Evolutionary conservation across 2,888 invertebrate species (phyloP).

Genomic region (Nomada fabriciana): DNA sequence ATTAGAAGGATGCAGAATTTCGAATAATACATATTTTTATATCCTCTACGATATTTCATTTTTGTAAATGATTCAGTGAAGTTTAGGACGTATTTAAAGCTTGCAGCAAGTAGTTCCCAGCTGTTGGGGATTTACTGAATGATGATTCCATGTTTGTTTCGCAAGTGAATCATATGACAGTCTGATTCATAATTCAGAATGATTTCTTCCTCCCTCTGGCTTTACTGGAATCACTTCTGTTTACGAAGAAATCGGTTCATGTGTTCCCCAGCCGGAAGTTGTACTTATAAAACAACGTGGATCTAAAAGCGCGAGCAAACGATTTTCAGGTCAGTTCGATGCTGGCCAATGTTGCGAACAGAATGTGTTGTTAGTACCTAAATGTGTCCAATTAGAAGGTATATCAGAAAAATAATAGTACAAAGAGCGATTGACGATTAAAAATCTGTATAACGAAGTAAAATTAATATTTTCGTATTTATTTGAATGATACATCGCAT

Average conservation of each 20-base stretch:
- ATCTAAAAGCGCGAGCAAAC: slow-evolving; percentile 1
- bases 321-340: slow-evolving; percentile 15
- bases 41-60: too few species aligned
- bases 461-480: too few species aligned
- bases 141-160: slow-evolving; percentile 2
- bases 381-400: too few species aligned
- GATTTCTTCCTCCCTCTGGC: slow-evolving; percentile 9
- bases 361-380: not conserved
- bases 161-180: slow-evolving; percentile 37
- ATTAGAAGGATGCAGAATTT: too few species aligned
- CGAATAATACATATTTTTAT: too few species aligned
- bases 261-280: slow-evolving; percentile 43
- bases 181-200: slow-evolving; percentile 49
- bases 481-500: too few species aligned
- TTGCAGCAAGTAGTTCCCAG: not conserved
- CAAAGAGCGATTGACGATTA: too few species aligned
- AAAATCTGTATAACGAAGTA: too few species aligned
- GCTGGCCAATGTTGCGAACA: slow-evolving; percentile 4
- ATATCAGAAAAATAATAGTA: too few species aligned
- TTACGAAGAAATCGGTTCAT: slow-evolving; percentile 39
- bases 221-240: slow-evolving; percentile 27
- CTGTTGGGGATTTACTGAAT: not conserved
- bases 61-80: too few species aligned
- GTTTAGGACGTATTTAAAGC: too few species aligned
- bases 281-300: slow-evolving; percentile 41